phyloP scores from a whole-genome alignment of 2,888 invertebrate genomes.

The Heliothis peltigera region DNA sequence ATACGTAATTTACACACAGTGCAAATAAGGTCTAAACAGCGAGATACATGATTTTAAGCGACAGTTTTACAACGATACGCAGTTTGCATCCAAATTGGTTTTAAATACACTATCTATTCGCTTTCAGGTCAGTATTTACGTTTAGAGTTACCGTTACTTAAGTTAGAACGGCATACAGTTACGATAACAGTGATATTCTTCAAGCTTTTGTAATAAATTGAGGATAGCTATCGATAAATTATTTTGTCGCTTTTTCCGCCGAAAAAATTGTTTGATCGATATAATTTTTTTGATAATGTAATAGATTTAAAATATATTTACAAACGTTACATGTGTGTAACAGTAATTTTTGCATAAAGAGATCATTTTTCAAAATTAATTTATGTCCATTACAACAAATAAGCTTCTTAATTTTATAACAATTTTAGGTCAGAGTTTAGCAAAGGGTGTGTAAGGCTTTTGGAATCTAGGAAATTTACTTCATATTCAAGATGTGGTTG shows the following conservation, averaged over 20 bases:
- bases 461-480: not conserved
- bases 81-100: conserved; percentile 49
- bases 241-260: not conserved
- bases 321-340: not conserved
- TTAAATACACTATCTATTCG: conserved; percentile 45
- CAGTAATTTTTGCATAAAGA: too few relatives aligned
- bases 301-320: too few relatives aligned
- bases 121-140: conserved; percentile 61
- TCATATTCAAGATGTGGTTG: not conserved
- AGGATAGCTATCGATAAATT: too few relatives aligned
- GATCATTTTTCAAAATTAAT: too few relatives aligned
- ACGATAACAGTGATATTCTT: not conserved
- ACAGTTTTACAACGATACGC: conserved; percentile 13
- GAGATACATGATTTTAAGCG: conserved; percentile 13
- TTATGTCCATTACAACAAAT: too few relatives aligned
- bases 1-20: conserved; percentile 14
- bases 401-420: too few relatives aligned
- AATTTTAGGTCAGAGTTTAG: too few relatives aligned
- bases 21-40: conserved; percentile 20
- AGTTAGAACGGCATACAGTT: not conserved
- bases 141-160: conserved; percentile 29
- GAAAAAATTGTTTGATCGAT: conserved; percentile 27
- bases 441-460: too few relatives aligned
- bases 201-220: not conserved
- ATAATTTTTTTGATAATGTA: not conserved